Evolutionary conservation across 2,113 vertebrate species (phyloP), one percentile per base, ranked within the genome.

Genomic region (Bubalus kerabau): DNA sequence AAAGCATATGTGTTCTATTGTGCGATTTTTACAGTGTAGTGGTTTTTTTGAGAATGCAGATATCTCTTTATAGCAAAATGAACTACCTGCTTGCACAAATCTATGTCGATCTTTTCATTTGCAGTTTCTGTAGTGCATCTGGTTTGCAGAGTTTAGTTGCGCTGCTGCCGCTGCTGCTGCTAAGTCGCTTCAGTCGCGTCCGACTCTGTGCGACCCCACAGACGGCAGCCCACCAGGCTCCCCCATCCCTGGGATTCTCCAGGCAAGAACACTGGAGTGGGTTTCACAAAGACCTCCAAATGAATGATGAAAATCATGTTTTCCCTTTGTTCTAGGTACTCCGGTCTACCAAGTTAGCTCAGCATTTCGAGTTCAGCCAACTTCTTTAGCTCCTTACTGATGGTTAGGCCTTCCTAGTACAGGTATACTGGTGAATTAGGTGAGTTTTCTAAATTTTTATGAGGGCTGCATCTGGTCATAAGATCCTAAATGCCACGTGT

Each of bases 371-470:
- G 30, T 83, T 90, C 83, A 92, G 52, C 30, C 24, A 82, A 32
- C n/a, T 67, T 87, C 84, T 97, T 64, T 86, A 32, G 48, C 91
- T 96, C 40, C 21, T 76, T 87, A 26, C 43, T 82, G 90, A 32
- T 94, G 24, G 30, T 90, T 82, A 90, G 85, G 43, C 6, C 87
- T 97, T 97, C n/a, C 28, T 76, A 46, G 60, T 97, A 93, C 78
- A 92, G 43, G 9, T 85, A 56, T 78, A 30, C 26, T 81, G 62
- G 12, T 36, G 36, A 71, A 52, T 89, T 87, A 62, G 26, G 60
- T 96, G 46, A 59, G 62, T 95, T 95, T 95, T 80, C 36, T 80
- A 91, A 83, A 48, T 64, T 96, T 94, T 94, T 21, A 19, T 12
- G 74, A 97, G 88, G 57, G 46, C 80, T 86, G 13, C 26, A 50